Evolutionary conservation across 2,888 invertebrate genomes (phyloP), one percentile per base, ranked within the genome.

Genomic region (Folsomia manolachei): DNA sequence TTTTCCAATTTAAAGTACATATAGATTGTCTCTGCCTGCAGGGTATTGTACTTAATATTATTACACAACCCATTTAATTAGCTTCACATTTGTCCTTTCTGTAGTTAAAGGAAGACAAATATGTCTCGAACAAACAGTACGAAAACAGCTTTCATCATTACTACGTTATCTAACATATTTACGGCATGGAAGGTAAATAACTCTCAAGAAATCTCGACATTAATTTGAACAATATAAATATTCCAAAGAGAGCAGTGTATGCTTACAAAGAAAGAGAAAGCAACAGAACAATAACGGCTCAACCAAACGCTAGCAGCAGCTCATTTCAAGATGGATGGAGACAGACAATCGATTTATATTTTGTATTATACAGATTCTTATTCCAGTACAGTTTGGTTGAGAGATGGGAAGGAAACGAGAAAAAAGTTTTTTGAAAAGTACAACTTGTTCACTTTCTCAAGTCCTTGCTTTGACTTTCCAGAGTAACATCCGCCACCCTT

Each of bases 261-360:
- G 23, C 27, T 26, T 2, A 11, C 1, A 19, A 4, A 64, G 27
- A 39, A 27, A 39, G 21, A 39, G 4, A 39, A 39, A 39, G 7
- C 39, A 9, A 39, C 39, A 39, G 14, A 9, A 39, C 39, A 14
- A 39, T 14, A n/a, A n/a, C n/a, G n/a, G n/a, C n/a, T n/a, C n/a
- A n/a, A n/a, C n/a, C n/a, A n/a, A n/a, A n/a, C n/a, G n/a, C n/a
- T n/a, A n/a, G n/a, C 39, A 39, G 39, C 39, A 14, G 39, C n/a
- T n/a, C n/a, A n/a, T n/a, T n/a, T n/a, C n/a, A n/a, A n/a, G 39
- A 39, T 14, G 39, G 39, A 39, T 56, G 7, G 56, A 56, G 21
- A 21, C 19, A 56, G 21, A 56, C 56, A 56, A 56, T 56, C 56
- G 56, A 56, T 56, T 56, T 56, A 56, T 56, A 56, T 56, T 56